phyloP scores from a whole-genome alignment of 2,888 invertebrate species.

The Drosophila cognata region DNA sequence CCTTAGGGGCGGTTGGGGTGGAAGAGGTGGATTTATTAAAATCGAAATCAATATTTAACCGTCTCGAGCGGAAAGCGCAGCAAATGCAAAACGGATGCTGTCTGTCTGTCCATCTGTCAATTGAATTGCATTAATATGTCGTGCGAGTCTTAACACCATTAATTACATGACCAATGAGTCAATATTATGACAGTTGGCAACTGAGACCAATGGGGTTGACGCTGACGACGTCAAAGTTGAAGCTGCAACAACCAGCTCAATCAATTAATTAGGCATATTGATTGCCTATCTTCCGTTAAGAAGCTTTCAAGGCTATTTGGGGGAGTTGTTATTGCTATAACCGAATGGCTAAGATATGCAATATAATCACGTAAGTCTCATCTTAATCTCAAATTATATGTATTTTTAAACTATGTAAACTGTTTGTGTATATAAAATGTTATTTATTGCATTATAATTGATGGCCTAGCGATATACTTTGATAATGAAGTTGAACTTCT shows the following conservation, averaged over 20 bases:
- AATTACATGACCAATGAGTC: constrained; percentile 77
- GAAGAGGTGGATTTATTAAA: constrained; percentile 60
- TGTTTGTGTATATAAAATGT: background rate
- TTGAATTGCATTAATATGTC: constrained; percentile 69
- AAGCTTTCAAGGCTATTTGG: constrained; percentile 3
- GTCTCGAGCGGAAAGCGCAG: constrained; percentile 23
- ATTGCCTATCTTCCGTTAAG: background rate
- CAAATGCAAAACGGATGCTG: constrained; percentile 61
- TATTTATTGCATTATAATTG: background rate
- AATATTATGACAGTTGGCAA: constrained; percentile 72
- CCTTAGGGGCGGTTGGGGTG: constrained; percentile 15
- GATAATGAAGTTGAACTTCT: background rate
- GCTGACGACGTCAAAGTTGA: background rate
- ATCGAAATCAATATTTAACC: constrained; percentile 79
- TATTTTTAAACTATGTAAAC: background rate
- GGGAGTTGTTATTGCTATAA: constrained; percentile 31
- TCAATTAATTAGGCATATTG: constrained; percentile 66
- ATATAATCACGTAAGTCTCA: background rate
- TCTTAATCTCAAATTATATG: background rate
- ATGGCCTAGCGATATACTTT: background rate
- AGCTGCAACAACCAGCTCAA: constrained; percentile 44
- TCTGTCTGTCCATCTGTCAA: constrained; percentile 60
- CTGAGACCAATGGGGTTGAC: constrained; percentile 22
- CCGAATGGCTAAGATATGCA: background rate
- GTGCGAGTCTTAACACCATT: constrained; percentile 74